Base-by-base conservation (phyloP, 2,113 vertebrate genomes). In the Onychostruthus taczanowskii region DNA sequence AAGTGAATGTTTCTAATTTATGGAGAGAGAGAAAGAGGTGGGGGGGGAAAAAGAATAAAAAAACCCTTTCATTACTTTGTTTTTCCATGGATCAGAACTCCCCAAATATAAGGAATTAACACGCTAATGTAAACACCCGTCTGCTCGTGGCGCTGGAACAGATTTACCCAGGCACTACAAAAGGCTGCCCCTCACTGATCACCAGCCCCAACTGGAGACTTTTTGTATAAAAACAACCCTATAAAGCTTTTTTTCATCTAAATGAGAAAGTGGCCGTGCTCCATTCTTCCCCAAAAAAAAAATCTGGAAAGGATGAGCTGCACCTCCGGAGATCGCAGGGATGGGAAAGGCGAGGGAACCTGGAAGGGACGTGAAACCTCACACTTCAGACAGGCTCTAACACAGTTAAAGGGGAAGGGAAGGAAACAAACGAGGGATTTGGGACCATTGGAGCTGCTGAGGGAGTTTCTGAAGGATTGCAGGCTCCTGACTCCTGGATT, bases 1-100 rank as follows among this genome's bases (percentile, higher is more conserved):
- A 95, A 85, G 53, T 37, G 93, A 93, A 67, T 94, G 82, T 94
- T 94, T 96, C 86, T 91, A 89, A 94, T 97, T 96, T 93, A 90
- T 67, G 64, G 46, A 77, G 43, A 68, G 26, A 73, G 35, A 86
- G 43, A 85, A 2, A 30, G 1, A 30, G 1, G 0, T 1, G 17
- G 21, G 21, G 23, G 50, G 1, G 1, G 0, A 31, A 7, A 26
- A 43, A 10, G 7, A 69, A 41, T 74, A 13, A 75, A 62, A 82
- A 64, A 21, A 1, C 4, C 68, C 73, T 92, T 91, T 96, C 67
- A 87, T 86, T 84, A 87, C 85, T 90, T 95, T 93, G 76, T 92
- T 96, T 96, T 94, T 94, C 90, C 82, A 87, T 31, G 76, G 89
- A 93, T 94, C 89, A 77, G 79, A 87, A 21, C 13, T 85, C 75